Evolutionary conservation across 1,140 invertebrate genomes (phyloP).

Genomic region (Bombus huntii): DNA sequence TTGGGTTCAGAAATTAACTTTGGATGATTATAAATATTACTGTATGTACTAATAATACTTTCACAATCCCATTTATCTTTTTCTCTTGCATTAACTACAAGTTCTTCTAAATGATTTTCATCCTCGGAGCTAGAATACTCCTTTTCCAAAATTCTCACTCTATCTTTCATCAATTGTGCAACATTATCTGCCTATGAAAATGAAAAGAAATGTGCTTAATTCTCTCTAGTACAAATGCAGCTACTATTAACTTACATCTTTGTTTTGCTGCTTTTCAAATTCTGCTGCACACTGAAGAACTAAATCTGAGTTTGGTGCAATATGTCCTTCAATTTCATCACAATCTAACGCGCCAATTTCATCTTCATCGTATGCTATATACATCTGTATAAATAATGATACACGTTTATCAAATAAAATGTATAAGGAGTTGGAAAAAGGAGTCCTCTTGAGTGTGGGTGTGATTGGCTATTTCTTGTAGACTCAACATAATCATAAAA

Average conservation of each 20-base stretch:
- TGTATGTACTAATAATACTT: constrained; percentile 94
- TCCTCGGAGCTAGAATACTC: constrained; percentile 80
- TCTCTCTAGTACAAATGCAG: background rate
- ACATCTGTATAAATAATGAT: constrained; percentile 85
- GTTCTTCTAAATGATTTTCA: constrained; percentile 84
- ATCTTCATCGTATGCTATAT: constrained; percentile 93
- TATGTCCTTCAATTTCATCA: constrained; percentile 94
- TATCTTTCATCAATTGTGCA: constrained; percentile 72
- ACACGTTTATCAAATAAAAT: background rate
- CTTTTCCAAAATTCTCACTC: constrained; percentile 70
- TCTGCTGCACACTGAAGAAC: constrained; percentile 85
- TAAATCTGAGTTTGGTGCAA: constrained; percentile 87
- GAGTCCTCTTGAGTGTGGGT: no score
- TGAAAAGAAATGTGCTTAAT: background rate
- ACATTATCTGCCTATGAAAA: constrained; percentile 71
- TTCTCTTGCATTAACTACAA: constrained; percentile 84
- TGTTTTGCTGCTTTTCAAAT: constrained; percentile 81
- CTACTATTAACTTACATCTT: constrained; percentile 67
- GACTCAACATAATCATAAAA: no score
- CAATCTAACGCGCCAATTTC: constrained; percentile 94
- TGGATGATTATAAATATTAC: constrained; percentile 95
- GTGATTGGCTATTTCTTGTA: no score
- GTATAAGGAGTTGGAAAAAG: no score
- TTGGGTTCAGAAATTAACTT: constrained; percentile 92
- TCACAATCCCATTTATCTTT: constrained; percentile 95